Base-by-base conservation (phyloP, 2,888 invertebrate species). In the Cotesia congregata region DNA sequence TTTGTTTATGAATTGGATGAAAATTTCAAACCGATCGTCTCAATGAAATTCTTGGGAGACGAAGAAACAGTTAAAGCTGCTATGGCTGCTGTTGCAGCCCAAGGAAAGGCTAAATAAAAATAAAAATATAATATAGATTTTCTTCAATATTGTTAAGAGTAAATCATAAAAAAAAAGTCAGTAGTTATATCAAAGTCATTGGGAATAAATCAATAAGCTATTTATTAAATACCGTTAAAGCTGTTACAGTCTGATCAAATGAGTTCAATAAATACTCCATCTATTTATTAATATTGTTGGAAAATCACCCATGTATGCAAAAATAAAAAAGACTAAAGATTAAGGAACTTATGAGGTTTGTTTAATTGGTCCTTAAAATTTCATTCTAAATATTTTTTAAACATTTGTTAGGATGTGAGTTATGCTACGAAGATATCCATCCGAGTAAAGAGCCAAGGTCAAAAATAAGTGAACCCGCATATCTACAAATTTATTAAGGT, bases 21-120 rank as follows among this genome's bases (percentile, higher is more conserved):
- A 67, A 90, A 92, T 79, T 87, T 92, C 81, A 92, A 91, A 78
- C 92, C 93, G 1, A 90, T 92, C 5, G 91, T 91, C 4, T 92
- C 92, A 20, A 91, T 93, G 91, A 90, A 92, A 84, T 93, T 93
- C 86, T 87, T 93, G 77, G 93, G 93, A 0, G 93, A 93, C 82
- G 92, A 92, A 78, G 92, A 92, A 85, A 92, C 92, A 4, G 93
- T 93, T 0, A 91, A 90, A 82, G 91, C 92, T 80, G 93, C 93
- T 0, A 93, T 93, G 83, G 93, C 91, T 80, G 91, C 91, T 62
- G 93, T 93, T 6, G 92, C 92, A 41, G 91, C 91, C 38, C 93
- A 93, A 86, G 92, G 91, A 76, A 93, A 93, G 88, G 91, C 91
- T 78, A 92, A 92, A 84, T 40, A 59, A 39, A 40, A 12, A 30